phyloP scores from a whole-genome alignment of 2,113 vertebrate genomes.

The Lipotes vexillifer region DNA sequence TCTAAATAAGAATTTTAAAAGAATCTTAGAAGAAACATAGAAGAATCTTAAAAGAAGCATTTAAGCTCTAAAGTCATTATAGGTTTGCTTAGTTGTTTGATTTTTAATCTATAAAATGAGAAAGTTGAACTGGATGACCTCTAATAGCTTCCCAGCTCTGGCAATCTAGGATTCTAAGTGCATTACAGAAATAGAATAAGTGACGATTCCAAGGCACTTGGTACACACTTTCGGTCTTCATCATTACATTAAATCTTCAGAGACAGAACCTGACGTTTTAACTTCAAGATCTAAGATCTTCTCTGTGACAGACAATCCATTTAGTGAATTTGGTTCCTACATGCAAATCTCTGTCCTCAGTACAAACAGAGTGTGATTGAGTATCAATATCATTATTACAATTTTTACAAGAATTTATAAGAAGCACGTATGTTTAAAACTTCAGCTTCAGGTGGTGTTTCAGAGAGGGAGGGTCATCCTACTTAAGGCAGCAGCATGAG shows the following conservation, averaged over 20 bases:
- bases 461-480: not conserved
- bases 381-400: not conserved
- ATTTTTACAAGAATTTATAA: not conserved
- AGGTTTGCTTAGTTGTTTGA: not conserved
- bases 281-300: conserved; percentile 4
- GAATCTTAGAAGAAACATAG: not conserved
- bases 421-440: not conserved
- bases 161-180: conserved; percentile 8
- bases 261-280: conserved; percentile 24
- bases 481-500: not conserved
- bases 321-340: not conserved
- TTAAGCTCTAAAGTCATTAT: not conserved
- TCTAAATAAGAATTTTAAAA: not conserved
- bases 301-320: not conserved
- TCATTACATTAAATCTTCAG: conserved; percentile 16
- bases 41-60: not conserved
- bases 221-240: not conserved
- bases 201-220: not conserved
- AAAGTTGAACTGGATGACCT: not conserved
- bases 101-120: conserved; percentile 30
- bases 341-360: not conserved
- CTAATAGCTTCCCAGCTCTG: conserved; percentile 6
- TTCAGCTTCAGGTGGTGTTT: not conserved
- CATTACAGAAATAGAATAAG: conserved; percentile 33
- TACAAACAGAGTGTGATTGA: not conserved